Evolutionary conservation across 2,888 invertebrate genomes (phyloP).

Genomic region (Liodrosophila aerea): DNA sequence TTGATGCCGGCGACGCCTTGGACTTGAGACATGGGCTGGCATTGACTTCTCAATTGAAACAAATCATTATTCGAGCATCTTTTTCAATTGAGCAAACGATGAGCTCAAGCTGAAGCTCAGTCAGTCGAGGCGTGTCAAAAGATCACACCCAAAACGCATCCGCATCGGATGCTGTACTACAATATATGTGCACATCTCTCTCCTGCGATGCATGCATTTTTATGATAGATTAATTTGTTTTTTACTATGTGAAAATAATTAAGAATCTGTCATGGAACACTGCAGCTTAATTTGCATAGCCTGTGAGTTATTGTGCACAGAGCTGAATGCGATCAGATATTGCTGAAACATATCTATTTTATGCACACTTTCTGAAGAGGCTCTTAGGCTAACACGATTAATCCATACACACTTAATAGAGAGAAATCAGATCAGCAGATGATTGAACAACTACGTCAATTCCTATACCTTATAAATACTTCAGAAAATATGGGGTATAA

Average conservation of each 20-base stretch:
- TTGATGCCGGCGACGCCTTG: constrained; percentile 12
- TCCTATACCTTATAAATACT: no score
- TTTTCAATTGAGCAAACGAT: constrained; percentile 54
- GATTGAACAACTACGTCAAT: no score
- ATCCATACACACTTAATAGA: constrained; percentile 28
- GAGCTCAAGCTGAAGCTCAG: constrained; percentile 15
- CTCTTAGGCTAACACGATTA: constrained; percentile 13
- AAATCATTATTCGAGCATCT: constrained; percentile 73
- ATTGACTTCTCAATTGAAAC: constrained; percentile 75
- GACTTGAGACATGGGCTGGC: constrained; percentile 26
- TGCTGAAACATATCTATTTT: constrained; percentile 2
- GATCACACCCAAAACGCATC: constrained; percentile 63
- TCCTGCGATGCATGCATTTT: constrained; percentile 21
- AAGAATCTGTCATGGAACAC: constrained; percentile 44
- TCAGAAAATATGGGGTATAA: no score
- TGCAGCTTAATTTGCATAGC: constrained; percentile 58
- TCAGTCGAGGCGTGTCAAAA: constrained; percentile 64
- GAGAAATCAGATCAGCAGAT: no score
- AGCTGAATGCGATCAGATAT: neutral
- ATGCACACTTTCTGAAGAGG: constrained; percentile 14
- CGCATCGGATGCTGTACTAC: constrained; percentile 35
- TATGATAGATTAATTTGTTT: constrained; percentile 49
- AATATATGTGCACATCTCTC: constrained; percentile 34
- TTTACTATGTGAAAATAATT: constrained; percentile 54
- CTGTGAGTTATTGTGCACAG: constrained; percentile 7